phyloP scores from a whole-genome alignment of 2,888 invertebrate species.

The Stratiomys singularior region DNA sequence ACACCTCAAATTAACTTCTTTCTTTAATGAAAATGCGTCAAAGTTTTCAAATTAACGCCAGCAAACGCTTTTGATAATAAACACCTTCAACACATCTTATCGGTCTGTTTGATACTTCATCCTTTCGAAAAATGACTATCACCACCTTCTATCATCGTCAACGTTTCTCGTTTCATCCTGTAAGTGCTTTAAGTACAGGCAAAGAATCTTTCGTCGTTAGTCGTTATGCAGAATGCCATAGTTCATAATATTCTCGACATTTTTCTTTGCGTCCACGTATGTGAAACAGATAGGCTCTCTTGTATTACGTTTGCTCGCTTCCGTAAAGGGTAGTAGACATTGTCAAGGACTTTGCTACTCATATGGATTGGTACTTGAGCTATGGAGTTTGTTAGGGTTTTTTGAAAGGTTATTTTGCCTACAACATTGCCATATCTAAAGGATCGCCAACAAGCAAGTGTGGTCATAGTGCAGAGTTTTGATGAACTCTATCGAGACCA shows the following conservation, averaged over 20 bases:
- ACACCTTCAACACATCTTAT: too few species aligned
- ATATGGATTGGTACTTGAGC: constrained; percentile 43
- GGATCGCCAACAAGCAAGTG: neutral
- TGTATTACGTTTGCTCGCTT: neutral
- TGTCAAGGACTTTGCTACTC: constrained; percentile 37
- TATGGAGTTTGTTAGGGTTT: constrained; percentile 42
- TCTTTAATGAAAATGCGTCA: too few species aligned
- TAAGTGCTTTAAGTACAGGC: neutral
- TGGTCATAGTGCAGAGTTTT: constrained; percentile 36
- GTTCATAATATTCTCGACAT: constrained; percentile 8
- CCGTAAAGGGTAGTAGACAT: constrained; percentile 30
- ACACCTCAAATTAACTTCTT: too few species aligned
- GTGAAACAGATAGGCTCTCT: constrained; percentile 18
- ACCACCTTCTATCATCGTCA: too few species aligned
- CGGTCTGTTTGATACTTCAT: too few species aligned
- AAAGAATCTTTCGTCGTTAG: neutral
- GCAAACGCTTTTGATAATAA: too few species aligned
- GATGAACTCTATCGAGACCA: constrained; percentile 39
- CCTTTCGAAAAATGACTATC: too few species aligned
- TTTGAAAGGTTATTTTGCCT: constrained; percentile 28
- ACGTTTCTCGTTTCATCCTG: neutral
- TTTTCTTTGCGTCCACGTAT: neutral
- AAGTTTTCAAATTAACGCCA: too few species aligned
- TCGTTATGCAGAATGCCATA: neutral
- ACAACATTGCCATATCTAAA: neutral